phyloP scores from a whole-genome alignment of 1,140 invertebrate species.

The Rhagoletis pomonella region DNA sequence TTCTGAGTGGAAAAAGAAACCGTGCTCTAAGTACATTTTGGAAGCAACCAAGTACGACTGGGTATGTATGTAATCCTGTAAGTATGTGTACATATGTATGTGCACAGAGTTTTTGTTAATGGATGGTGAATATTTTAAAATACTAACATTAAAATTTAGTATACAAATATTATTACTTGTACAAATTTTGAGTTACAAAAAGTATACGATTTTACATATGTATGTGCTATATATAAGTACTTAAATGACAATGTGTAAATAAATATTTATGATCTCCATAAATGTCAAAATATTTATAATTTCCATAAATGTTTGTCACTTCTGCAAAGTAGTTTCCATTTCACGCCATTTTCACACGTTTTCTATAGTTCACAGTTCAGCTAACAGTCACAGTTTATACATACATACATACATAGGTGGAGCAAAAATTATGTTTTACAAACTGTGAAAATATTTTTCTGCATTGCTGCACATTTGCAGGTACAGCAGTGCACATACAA shows the following conservation, averaged over 20 bases:
- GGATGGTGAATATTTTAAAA: no score
- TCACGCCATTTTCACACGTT: constrained; percentile 28
- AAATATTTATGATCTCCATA: constrained; percentile 35
- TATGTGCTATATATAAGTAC: no score
- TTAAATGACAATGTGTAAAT: neutral
- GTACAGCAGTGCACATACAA: neutral
- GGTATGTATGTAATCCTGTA: no score
- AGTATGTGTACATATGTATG: no score
- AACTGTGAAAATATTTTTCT: constrained; percentile 11
- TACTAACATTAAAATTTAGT: no score
- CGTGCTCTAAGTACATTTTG: no score
- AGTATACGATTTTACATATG: no score
- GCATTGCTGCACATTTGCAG: neutral
- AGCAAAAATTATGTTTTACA: neutral
- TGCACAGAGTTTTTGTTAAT: no score
- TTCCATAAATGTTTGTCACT: constrained; percentile 12
- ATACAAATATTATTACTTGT: no score
- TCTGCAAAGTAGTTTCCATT: constrained; percentile 17
- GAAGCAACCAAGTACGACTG: no score
- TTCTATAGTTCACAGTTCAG: neutral
- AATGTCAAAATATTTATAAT: constrained; percentile 17
- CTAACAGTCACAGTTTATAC: neutral
- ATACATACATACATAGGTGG: neutral
- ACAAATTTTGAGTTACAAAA: no score
- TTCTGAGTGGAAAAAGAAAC: no score